Percentiles rank a stretch among this genome's conserved stretches.
Conservation (phyloP, 23 tunicate species). For the Halocynthia roretzi region DNA sequence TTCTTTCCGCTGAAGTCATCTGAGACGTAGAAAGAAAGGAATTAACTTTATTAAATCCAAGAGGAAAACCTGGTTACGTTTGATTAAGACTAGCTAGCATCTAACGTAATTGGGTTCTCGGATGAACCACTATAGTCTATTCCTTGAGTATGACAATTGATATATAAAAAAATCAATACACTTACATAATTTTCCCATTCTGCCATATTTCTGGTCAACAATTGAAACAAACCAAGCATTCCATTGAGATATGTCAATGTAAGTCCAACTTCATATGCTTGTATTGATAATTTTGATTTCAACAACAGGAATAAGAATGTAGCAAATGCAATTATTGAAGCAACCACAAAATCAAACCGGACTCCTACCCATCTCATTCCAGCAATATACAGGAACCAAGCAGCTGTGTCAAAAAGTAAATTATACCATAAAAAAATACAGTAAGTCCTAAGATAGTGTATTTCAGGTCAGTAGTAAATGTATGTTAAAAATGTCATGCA, state of each 20-base stretch:
- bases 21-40: conserved; percentile 11
- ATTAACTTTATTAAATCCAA: neutral
- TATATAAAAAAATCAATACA: no score
- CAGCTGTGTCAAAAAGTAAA: no score
- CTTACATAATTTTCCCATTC: conserved; percentile 1
- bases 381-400: conserved; percentile 60
- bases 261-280: conserved; percentile 55
- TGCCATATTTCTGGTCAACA: conserved; percentile 75
- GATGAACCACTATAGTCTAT: no score
- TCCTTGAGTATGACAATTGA: no score
- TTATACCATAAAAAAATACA: no score
- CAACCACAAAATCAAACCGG: conserved; percentile 53
- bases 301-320: conserved; percentile 14
- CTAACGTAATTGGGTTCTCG: no score
- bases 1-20: conserved; percentile 96
- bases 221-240: conserved; percentile 65
- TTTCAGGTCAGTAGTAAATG: no score
- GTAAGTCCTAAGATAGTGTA: no score
- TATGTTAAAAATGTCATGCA: no score
- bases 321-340: conserved; percentile 34
- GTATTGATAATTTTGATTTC: conserved; percentile 11
- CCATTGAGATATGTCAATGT: conserved; percentile 47
- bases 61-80: no score
- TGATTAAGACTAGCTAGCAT: no score
- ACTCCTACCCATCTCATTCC: conserved; percentile 72